Evolutionary conservation across 2,797 vertebrate genomes (phyloP).

Genomic region (Lophotriccus pileatus): DNA sequence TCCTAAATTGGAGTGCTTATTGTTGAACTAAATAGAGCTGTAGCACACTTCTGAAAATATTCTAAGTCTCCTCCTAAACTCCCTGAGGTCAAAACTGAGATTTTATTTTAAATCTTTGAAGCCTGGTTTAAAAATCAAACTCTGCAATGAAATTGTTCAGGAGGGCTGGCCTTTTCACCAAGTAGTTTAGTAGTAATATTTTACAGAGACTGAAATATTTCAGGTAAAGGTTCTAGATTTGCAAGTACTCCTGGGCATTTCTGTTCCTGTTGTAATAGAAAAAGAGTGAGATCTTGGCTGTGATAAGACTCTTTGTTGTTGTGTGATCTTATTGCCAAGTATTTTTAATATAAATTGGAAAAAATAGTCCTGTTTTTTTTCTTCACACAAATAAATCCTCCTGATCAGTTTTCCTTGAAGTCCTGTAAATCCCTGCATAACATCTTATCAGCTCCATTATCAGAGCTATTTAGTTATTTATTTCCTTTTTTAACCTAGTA

Average conservation of each 20-base stretch:
- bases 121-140: conserved; percentile 24
- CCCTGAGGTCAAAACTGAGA: neutral
- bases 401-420: neutral
- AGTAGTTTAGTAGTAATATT: neutral
- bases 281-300: neutral
- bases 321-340: neutral
- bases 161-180: conserved; percentile 7
- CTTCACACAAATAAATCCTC: neutral
- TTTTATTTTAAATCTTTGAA: conserved; percentile 47
- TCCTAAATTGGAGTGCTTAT: conserved; percentile 55
- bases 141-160: neutral
- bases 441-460: conserved; percentile 32
- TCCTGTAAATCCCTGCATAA: neutral
- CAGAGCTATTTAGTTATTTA: conserved; percentile 34
- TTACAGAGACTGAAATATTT: neutral
- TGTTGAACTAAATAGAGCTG: conserved; percentile 43
- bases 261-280: neutral
- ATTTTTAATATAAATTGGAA: conserved; percentile 9
- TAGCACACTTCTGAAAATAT: conserved; percentile 24
- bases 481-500: conserved; percentile 21
- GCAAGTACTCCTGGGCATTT: neutral
- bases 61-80: neutral
- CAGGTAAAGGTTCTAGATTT: neutral
- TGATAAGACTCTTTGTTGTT: neutral
- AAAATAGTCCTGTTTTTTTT: neutral